These are phyloP conservation scores for Elaeidobius kamerunicus DNA, from an alignment of 2,888 invertebrate species.

Conservation along the genomic window DNA sequence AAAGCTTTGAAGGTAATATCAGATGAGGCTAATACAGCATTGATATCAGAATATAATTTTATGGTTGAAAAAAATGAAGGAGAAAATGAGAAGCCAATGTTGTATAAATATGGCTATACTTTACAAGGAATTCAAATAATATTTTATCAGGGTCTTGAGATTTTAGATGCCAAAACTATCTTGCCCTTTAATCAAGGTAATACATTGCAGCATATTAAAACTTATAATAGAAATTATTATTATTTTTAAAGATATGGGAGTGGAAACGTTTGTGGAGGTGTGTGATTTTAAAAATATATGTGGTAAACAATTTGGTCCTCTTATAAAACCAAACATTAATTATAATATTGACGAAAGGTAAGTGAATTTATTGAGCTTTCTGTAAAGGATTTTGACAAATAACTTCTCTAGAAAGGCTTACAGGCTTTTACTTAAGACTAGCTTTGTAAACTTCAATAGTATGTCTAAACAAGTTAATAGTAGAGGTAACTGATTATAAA, in stretches of 20 bases:
- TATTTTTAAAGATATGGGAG: conserved; percentile 7
- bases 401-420: too few species aligned
- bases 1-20: conserved; percentile 8
- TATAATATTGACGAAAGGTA: conserved; percentile 4
- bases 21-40: conserved; percentile 6
- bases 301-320: conserved; percentile 14
- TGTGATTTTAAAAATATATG: conserved; percentile 16
- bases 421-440: too few species aligned
- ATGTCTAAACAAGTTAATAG: too few species aligned
- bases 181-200: conserved; percentile 21
- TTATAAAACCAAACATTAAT: conserved; percentile 5
- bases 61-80: neutral
- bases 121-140: conserved; percentile 10
- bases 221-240: neutral
- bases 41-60: conserved; percentile 8
- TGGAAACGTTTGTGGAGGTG: conserved; percentile 15
- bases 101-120: conserved; percentile 18
- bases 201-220: neutral
- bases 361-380: neutral
- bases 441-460: too few species aligned
- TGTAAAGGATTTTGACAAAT: neutral
- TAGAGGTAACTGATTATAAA: too few species aligned
- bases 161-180: conserved; percentile 11
- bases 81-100: neutral
- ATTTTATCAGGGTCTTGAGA: conserved; percentile 17